Conservation (phyloP, 2,113 vertebrate genomes). For the Oreochromis spilurus region DNA sequence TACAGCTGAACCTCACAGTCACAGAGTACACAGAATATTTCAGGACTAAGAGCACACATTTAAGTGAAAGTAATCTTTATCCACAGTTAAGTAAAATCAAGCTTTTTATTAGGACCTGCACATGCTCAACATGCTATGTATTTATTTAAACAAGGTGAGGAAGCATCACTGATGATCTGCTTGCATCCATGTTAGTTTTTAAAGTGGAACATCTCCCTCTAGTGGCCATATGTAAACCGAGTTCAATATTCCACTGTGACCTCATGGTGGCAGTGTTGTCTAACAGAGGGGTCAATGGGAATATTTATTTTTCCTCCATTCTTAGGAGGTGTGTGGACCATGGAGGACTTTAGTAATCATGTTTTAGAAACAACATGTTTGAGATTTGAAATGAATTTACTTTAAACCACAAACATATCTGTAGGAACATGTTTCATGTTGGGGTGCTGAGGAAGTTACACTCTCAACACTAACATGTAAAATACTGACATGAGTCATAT, state of each 20-base stretch:
- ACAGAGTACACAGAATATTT: not conserved
- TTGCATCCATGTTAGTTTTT: rapidly evolving
- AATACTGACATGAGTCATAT: too few species aligned
- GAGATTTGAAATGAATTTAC: too few species aligned
- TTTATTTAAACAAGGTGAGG: not conserved
- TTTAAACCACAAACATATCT: too few species aligned
- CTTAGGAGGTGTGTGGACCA: not conserved
- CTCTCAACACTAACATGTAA: too few species aligned
- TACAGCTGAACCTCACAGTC: rapidly evolving
- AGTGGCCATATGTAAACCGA: not conserved
- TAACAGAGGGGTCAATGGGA: not conserved
- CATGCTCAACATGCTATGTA: rapidly evolving
- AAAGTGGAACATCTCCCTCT: not conserved
- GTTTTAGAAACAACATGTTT: too few species aligned
- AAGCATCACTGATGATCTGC: not conserved
- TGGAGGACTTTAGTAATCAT: too few species aligned
- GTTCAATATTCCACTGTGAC: not conserved
- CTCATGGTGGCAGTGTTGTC: not conserved
- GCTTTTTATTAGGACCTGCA: rapidly evolving
- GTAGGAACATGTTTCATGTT: too few species aligned
- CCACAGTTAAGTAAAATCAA: not conserved
- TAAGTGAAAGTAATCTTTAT: not conserved
- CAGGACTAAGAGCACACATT: too few species aligned
- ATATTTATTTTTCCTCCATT: not conserved
- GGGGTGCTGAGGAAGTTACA: too few species aligned